Evolutionary conservation across 2,888 invertebrate species (phyloP).

Genomic region (Malthinus seriepunctatus): DNA sequence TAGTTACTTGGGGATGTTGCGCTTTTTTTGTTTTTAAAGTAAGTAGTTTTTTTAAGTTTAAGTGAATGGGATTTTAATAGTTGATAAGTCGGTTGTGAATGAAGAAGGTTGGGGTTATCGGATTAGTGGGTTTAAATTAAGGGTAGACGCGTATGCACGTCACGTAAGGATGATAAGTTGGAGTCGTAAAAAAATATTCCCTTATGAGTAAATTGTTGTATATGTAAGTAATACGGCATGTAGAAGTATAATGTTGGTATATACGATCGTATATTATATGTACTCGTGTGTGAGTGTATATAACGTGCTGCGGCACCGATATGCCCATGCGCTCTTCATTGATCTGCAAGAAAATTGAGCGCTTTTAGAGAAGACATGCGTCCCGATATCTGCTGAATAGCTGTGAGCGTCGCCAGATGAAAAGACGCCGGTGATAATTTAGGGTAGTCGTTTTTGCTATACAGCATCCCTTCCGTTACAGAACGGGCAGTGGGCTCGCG

Average conservation of each 20-base stretch:
- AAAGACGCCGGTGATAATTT: conserved; percentile 30
- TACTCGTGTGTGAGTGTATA: conserved; percentile 10
- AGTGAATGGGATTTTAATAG: too few relatives aligned
- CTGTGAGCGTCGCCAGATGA: conserved; percentile 8
- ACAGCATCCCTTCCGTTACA: conserved; percentile 45
- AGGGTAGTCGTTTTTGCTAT: conserved; percentile 44
- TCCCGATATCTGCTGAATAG: conserved; percentile 22
- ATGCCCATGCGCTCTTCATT: conserved; percentile 53
- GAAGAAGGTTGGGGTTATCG: too few relatives aligned
- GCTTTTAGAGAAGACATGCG: conserved; percentile 46
- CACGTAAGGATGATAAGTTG: neutral
- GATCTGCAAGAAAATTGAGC: conserved; percentile 47
- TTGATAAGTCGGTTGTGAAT: too few relatives aligned
- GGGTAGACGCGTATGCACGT: neutral
- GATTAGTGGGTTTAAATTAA: too few relatives aligned
- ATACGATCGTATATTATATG: neutral
- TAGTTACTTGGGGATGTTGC: too few relatives aligned
- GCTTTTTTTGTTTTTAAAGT: too few relatives aligned
- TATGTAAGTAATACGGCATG: conserved; percentile 4
- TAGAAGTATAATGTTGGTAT: conserved; percentile 4
- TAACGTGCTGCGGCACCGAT: conserved; percentile 49
- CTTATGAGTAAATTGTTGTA: neutral
- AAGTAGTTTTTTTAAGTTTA: too few relatives aligned
- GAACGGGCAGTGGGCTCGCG: conserved; percentile 49
- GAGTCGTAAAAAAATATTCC: conserved; percentile 5